A percentile compares a stretch with the other conserved stretches of the same genome.
These are phyloP conservation scores for Listrodromus nycthemerus DNA, from an alignment of 2,888 invertebrate genomes.

Conservation along the genomic window DNA sequence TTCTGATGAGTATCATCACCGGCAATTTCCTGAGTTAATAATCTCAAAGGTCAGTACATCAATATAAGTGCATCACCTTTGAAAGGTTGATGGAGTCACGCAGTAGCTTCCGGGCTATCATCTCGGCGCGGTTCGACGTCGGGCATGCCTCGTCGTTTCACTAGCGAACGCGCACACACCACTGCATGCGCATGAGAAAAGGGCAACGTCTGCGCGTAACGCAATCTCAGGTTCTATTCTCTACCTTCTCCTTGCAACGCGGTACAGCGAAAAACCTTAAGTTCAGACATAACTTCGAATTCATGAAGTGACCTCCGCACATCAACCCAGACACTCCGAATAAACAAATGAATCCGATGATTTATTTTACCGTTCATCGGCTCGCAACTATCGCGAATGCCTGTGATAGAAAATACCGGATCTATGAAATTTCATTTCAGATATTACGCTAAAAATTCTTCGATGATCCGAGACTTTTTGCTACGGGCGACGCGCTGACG, in stretches of 20 bases:
- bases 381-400: not conserved
- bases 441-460: too few species aligned
- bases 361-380: not conserved
- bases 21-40: slow-evolving; percentile 62
- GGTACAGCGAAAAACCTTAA: slow-evolving; percentile 21
- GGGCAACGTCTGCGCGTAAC: slow-evolving; percentile 27
- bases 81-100: slow-evolving; percentile 65
- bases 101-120: slow-evolving; percentile 66
- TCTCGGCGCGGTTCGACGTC: slow-evolving; percentile 58
- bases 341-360: not conserved
- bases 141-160: slow-evolving; percentile 41
- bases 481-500: too few species aligned
- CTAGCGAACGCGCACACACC: slow-evolving; percentile 42
- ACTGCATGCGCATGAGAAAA: slow-evolving; percentile 16
- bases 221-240: slow-evolving; percentile 8
- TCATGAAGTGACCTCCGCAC: not conserved
- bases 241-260: not conserved
- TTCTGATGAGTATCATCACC: slow-evolving; percentile 61
- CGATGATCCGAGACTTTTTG: too few species aligned
- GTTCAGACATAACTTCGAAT: slow-evolving; percentile 13
- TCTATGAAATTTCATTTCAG: too few species aligned
- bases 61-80: slow-evolving; percentile 54
- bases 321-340: not conserved
- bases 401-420: too few species aligned
- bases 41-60: slow-evolving; percentile 44